Evolutionary conservation across 2,888 invertebrate genomes (phyloP), one percentile per base, ranked within the genome.

Genomic region (Trichopria drosophilae): DNA sequence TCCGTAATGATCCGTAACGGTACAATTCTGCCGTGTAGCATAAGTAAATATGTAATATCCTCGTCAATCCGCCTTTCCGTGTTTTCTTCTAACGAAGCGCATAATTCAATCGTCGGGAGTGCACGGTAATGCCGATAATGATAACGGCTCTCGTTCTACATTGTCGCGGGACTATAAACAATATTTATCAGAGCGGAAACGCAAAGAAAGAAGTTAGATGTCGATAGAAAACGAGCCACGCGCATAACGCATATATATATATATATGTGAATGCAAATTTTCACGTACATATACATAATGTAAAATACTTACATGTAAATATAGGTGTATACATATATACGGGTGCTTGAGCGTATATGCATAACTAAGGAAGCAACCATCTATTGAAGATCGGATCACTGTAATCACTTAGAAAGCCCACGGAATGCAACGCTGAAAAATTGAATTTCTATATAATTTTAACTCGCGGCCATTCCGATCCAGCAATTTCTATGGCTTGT

Each of bases 1-100:
- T 53, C 53, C 52, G 55, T 63, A 63, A 63, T 63, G 61, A 61
- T 60, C 58, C 61, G 58, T 61, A 63, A 61, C 60, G 60, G 59
- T 59, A 56, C 50, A 53, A 58, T 58, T 26, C 26, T 26, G 26
- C 12, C 10, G 10, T 26, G 9, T 9, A 10, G 26, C 26, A 12
- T 26, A 12, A 10, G 26, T 26, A 26, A 26, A 26, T 26, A 26
- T 10, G 26, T 26, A 26, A 26, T 26, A 26, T 26, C 12, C 26
- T 26, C 9, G 10, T 26, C 26, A 26, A 26, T 26, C 9, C 26
- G 26, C 9, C 26, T 26, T 26, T n/a, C 26, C 26, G 26, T 26
- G 10, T 9, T n/a, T 9, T 26, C 26, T 9, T 26, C 23, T 16
- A 29, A 19, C 15, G 18, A 2, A 19, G 22, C 3, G 16, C 20